Conservation (phyloP, 2,113 vertebrate genomes). For the Clupea harengus region DNA sequence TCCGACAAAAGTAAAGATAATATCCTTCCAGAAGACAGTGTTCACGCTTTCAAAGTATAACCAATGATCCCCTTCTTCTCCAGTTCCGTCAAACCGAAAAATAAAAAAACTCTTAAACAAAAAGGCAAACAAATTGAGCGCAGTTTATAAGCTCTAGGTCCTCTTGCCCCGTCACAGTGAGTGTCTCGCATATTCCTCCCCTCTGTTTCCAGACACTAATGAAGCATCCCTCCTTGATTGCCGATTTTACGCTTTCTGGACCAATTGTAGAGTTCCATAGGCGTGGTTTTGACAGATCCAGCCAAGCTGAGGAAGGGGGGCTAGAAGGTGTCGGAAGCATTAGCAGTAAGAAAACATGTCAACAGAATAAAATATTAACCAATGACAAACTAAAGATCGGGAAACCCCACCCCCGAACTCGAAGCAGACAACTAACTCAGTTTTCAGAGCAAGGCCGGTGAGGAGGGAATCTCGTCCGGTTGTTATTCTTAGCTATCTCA, state of each 20-base stretch:
- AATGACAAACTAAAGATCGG: constrained; percentile 73
- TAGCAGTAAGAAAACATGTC: constrained; percentile 95
- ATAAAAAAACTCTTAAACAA: constrained; percentile 31
- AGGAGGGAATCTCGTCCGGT: constrained; percentile 35
- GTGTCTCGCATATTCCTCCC: constrained; percentile 72
- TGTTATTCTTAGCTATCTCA: not conserved
- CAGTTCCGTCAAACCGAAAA: constrained; percentile 24
- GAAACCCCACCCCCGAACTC: constrained; percentile 67
- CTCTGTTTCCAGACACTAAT: constrained; percentile 73
- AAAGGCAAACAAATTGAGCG: constrained; percentile 12
- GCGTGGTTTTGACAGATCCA: constrained; percentile 79
- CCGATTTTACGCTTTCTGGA: constrained; percentile 81
- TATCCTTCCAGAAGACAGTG: constrained; percentile 41
- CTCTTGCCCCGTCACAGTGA: constrained; percentile 67
- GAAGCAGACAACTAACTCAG: constrained; percentile 24
- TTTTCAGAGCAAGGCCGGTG: constrained; percentile 37
- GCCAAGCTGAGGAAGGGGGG: constrained; percentile 66
- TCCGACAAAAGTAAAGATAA: constrained; percentile 34
- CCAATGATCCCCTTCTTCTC: constrained; percentile 17
- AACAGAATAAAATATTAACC: constrained; percentile 97
- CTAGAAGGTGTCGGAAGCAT: constrained; percentile 91
- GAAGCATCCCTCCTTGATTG: constrained; percentile 82
- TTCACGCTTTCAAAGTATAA: constrained; percentile 29
- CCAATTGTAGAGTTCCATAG: constrained; percentile 78
- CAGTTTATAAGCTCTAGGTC: constrained; percentile 37